Evolutionary conservation across 2,113 vertebrate species (phyloP).

Genomic region (Callocephalon fimbriatum): DNA sequence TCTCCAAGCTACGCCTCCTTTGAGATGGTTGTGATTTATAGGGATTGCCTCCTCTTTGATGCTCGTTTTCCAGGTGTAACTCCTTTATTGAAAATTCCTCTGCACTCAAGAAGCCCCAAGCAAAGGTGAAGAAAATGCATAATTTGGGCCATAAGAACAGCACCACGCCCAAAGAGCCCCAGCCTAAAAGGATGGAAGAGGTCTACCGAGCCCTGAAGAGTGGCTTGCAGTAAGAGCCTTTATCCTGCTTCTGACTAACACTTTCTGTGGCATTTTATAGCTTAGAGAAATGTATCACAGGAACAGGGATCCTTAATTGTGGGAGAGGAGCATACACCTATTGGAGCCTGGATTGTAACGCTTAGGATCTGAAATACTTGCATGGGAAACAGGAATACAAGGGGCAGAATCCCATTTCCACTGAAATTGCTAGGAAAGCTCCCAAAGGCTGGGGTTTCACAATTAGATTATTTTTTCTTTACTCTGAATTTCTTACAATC

Average conservation of each 20-base stretch:
- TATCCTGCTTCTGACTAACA: neutral
- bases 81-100: slow-evolving; percentile 95
- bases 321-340: neutral
- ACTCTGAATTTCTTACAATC: neutral
- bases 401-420: neutral
- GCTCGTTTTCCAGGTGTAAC: slow-evolving; percentile 86
- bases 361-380: neutral
- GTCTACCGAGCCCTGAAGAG: slow-evolving; percentile 91
- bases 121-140: slow-evolving; percentile 94
- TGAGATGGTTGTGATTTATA: neutral
- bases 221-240: slow-evolving; percentile 90
- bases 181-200: slow-evolving; percentile 92
- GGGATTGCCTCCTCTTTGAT: slow-evolving; percentile 6
- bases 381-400: neutral
- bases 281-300: neutral
- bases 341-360: neutral
- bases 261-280: neutral
- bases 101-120: slow-evolving; percentile 91
- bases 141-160: slow-evolving; percentile 90
- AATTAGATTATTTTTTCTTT: neutral
- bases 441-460: neutral
- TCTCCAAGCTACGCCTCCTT: neutral
- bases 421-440: neutral
- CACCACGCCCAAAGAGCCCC: slow-evolving; percentile 88
- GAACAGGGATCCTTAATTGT: neutral